Evolutionary conservation across 1,140 invertebrate species (phyloP).

Genomic region (Drosophila sp.): DNA sequence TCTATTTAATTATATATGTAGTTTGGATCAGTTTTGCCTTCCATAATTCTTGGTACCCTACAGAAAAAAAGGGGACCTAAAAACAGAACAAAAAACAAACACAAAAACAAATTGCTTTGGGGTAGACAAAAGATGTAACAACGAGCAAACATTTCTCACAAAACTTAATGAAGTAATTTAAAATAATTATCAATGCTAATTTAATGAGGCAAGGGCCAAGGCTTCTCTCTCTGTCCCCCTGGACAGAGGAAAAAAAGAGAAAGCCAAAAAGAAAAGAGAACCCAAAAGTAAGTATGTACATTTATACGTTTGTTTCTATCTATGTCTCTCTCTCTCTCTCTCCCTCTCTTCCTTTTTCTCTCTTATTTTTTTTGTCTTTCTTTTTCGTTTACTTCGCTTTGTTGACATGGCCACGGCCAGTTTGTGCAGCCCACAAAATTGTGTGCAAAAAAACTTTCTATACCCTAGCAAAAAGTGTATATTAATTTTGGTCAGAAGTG

Average conservation of each 20-base stretch:
- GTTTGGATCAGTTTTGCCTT: no score
- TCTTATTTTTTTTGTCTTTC: not conserved
- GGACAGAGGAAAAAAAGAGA: not conserved
- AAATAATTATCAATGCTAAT: constrained; percentile 81
- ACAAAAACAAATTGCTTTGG: constrained; percentile 67
- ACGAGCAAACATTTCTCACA: constrained; percentile 72
- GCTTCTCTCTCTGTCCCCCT: not conserved
- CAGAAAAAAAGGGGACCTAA: constrained; percentile 3
- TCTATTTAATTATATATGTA: no score
- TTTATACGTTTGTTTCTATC: not conserved
- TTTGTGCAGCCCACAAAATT: not conserved
- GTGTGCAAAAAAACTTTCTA: constrained; percentile 4
- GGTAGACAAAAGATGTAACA: constrained; percentile 33
- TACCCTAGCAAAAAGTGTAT: no score
- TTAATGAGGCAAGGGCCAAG: constrained; percentile 60
- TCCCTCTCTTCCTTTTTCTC: not conserved
- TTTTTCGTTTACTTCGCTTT: not conserved
- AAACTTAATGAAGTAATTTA: constrained; percentile 78
- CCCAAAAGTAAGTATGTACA: not conserved
- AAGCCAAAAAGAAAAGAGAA: not conserved
- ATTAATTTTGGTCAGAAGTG: no score
- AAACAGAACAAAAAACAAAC: constrained; percentile 29
- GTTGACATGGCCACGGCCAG: constrained; percentile 10
- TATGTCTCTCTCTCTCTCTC: not conserved
- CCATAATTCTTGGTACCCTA: not conserved